These are phyloP conservation scores for Odontamblyopus lacepedii DNA, from an alignment of 2,797 vertebrate genomes.

Conservation along the genomic window DNA sequence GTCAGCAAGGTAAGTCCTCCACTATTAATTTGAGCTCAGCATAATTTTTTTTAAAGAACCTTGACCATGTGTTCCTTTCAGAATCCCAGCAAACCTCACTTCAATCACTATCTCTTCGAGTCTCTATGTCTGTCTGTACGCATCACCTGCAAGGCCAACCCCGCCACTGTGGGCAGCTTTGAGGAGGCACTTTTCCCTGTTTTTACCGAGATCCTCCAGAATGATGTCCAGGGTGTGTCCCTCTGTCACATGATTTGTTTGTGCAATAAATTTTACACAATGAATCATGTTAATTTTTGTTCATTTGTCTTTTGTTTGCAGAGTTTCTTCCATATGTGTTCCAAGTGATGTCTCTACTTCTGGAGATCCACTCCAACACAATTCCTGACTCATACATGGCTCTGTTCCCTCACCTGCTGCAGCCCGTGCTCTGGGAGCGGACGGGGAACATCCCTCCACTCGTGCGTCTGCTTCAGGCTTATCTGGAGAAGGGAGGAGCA, in stretches of 20 bases:
- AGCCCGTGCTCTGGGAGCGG: slow-evolving; percentile 94
- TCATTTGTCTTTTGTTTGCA: slow-evolving; percentile 57
- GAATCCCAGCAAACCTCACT: slow-evolving; percentile 99
- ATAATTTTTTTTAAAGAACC: background rate
- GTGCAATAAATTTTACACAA: background rate
- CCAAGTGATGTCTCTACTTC: slow-evolving; percentile 98
- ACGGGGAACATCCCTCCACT: slow-evolving; percentile 96
- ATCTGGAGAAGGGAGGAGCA: slow-evolving; percentile 87
- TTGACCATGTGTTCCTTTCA: slow-evolving; percentile 51
- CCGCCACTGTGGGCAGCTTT: slow-evolving; percentile 88
- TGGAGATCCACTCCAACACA: slow-evolving; percentile 92
- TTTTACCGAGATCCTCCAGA: slow-evolving; percentile 97
- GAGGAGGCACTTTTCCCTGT: slow-evolving; percentile 97
- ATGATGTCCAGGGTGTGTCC: slow-evolving; percentile 91
- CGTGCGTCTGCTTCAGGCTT: slow-evolving; percentile 95
- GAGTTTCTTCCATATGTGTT: slow-evolving; percentile 99
- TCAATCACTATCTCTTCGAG: slow-evolving; percentile 99
- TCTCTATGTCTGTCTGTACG: slow-evolving; percentile 94
- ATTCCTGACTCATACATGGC: slow-evolving; percentile 96
- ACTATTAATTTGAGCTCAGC: background rate
- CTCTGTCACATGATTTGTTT: background rate
- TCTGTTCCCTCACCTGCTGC: slow-evolving; percentile 94
- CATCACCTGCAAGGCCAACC: slow-evolving; percentile 95
- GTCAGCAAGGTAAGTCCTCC: slow-evolving; percentile 92
- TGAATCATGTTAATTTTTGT: accelerated